phyloP scores from a whole-genome alignment of 2,113 vertebrate genomes.

The Vulpes ferrilata region DNA sequence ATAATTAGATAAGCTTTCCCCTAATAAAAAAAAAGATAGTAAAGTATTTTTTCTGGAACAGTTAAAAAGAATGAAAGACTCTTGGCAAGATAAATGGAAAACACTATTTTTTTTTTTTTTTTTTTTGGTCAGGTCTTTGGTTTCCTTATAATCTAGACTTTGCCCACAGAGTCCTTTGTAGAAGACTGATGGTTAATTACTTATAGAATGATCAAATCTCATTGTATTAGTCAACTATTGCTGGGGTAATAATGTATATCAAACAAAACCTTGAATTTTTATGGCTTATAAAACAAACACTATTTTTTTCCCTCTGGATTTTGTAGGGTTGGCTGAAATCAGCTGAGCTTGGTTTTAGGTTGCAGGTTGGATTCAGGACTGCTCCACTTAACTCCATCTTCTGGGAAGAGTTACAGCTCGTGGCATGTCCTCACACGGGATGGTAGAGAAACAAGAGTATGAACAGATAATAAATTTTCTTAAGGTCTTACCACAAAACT shows the following conservation, averaged over 20 bases:
- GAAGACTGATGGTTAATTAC: neutral
- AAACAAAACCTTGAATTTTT: neutral
- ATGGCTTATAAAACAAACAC: neutral
- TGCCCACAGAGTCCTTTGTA: neutral
- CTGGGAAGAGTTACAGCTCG: neutral
- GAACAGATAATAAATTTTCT: neutral
- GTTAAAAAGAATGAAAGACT: neutral
- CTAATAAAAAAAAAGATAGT: neutral
- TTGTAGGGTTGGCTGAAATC: neutral
- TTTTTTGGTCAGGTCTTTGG: neutral
- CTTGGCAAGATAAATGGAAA: neutral
- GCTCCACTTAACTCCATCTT: neutral
- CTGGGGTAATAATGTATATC: neutral
- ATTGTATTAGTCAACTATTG: neutral
- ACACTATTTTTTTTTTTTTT: neutral
- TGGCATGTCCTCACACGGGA: neutral
- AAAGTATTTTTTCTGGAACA: neutral
- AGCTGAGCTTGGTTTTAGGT: neutral
- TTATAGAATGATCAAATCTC: neutral
- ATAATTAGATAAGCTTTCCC: neutral
- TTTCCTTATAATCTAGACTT: constrained; percentile 24
- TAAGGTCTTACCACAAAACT: neutral
- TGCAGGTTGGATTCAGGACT: neutral
- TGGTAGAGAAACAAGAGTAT: constrained; percentile 12
- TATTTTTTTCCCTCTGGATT: neutral